These are phyloP conservation scores for Galago senegalensis DNA, from an alignment of 2,797 vertebrate genomes.

Conservation along the genomic window DNA sequence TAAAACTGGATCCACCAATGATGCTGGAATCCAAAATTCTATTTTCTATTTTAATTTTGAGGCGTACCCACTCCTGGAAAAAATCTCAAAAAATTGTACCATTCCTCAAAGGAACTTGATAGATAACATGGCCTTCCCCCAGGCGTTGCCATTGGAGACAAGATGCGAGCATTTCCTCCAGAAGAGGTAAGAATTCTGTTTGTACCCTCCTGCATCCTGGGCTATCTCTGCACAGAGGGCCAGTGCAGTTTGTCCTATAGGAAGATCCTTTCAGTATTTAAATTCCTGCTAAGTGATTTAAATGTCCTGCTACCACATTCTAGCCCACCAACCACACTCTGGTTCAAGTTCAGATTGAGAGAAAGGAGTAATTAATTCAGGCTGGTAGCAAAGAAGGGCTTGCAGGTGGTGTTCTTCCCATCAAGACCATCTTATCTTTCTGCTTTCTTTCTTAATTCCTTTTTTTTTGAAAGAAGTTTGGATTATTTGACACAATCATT, in stretches of 20 bases:
- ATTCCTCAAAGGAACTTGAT: not conserved
- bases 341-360: accelerated
- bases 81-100: slow-evolving; percentile 64
- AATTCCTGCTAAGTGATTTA: not conserved
- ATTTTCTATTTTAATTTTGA: slow-evolving; percentile 88
- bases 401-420: not conserved
- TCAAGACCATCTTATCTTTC: not conserved
- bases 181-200: slow-evolving; percentile 78
- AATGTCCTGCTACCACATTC: not conserved
- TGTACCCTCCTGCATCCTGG: not conserved
- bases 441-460: not conserved
- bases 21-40: not conserved
- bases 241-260: not conserved
- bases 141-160: slow-evolving; percentile 78
- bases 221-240: not conserved
- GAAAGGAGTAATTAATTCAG: not conserved
- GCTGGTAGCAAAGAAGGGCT: not conserved
- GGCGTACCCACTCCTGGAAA: slow-evolving; percentile 79
- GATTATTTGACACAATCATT: not conserved
- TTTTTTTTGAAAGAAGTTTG: not conserved
- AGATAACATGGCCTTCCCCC: not conserved
- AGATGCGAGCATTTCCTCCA: slow-evolving; percentile 85
- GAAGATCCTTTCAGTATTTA: not conserved
- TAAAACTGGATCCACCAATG: not conserved
- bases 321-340: not conserved